Base-by-base conservation (phyloP, 2,888 invertebrate species). In the Agrilus cyanescens region DNA sequence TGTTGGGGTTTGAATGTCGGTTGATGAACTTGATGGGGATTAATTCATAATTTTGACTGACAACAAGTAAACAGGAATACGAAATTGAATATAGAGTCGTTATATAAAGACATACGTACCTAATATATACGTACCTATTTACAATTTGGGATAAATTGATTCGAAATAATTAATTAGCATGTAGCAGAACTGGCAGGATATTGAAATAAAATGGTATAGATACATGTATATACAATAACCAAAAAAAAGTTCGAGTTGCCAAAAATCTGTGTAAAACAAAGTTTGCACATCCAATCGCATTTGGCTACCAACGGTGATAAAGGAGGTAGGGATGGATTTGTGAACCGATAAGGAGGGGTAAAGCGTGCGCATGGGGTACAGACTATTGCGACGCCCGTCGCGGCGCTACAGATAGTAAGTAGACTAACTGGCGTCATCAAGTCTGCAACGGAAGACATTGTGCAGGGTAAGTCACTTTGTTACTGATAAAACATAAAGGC, bases 331-430 rank as follows among this genome's bases (percentile, higher is more conserved):
- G 58, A 54, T 57, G 57, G 51, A 36, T 41, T 13, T 54, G 48
- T 46, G 51, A 54, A 53, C 61, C 61, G 60, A 59, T 51, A 54
- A 56, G 61, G 51, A 61, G 64, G 60, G 63, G 67, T 60, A 63
- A 71, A 72, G 64, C 62, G 62, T 65, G 66, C 67, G 68, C 66
- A 63, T 63, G 68, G 65, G 68, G 70, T 71, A 70, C 69, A 68
- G 70, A 70, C 68, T 70, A 71, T 76, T 76, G 76, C 76, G 77
- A 71, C 71, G 72, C 71, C 71, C 73, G 75, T 72, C 74, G 62
- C 73, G 73, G 67, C 63, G 62, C 61, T 63, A 63, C 68, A 73
- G 71, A 67, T 65, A 63, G 66, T 64, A 64, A 62, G 65, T 63
- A 67, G 67, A 67, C 67, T 61, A 63, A 62, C 63, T 65, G 67